Evolutionary conservation across 2,797 vertebrate species (phyloP).

Genomic region (Nothura maculosa): DNA sequence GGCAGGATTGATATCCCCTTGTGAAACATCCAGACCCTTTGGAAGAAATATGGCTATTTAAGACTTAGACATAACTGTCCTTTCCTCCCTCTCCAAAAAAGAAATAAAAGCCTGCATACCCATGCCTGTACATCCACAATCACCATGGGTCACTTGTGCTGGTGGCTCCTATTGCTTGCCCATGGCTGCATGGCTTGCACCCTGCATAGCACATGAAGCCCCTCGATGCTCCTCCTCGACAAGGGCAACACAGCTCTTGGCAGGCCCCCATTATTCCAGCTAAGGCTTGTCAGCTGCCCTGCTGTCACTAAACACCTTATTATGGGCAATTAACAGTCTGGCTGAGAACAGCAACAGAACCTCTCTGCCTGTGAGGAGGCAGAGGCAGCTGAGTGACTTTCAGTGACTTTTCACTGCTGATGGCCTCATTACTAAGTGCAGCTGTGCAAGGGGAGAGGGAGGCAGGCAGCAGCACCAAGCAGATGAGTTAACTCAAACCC

Average conservation of each 20-base stretch:
- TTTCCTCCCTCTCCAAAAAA: no score
- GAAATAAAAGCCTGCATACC: not conserved
- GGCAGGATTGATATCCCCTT: not conserved
- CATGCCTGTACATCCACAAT: not conserved
- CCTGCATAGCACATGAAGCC: not conserved
- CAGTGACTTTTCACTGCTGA: conserved; percentile 58
- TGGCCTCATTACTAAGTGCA: conserved; percentile 51
- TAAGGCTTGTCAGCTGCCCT: conserved; percentile 77
- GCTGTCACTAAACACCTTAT: conserved; percentile 81
- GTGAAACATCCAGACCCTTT: not conserved
- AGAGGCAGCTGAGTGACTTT: conserved; percentile 73
- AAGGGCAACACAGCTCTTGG: conserved; percentile 68
- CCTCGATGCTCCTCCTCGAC: conserved; percentile 43
- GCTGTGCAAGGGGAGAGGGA: conserved; percentile 16
- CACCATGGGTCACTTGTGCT: not conserved
- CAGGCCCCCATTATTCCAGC: conserved; percentile 77
- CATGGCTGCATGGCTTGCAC: accelerated
- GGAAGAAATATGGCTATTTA: not conserved
- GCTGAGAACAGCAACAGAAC: conserved; percentile 79
- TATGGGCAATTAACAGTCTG: conserved; percentile 82
- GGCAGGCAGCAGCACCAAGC: not conserved
- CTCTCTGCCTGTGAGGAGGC: conserved; percentile 45
- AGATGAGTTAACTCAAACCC: not conserved
- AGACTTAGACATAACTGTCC: accelerated
- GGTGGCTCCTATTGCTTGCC: not conserved